Percentiles rank a stretch among this genome's conserved stretches.
These are phyloP conservation scores for Chelmon rostratus DNA, from an alignment of 2,797 vertebrate genomes.

Conservation along the genomic window DNA sequence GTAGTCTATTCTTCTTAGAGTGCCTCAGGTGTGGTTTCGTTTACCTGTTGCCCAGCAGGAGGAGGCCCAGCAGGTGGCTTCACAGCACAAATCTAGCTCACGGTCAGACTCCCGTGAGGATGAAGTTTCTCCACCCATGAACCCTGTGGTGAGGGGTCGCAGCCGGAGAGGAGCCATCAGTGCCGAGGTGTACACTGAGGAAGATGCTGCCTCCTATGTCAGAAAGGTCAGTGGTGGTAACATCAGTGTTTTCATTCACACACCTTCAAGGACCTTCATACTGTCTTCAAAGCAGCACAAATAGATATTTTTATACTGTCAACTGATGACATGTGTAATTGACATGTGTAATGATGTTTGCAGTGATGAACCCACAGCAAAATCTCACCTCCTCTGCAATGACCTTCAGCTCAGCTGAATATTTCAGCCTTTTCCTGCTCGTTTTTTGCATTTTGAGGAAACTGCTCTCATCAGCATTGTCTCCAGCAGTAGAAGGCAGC, in stretches of 20 bases:
- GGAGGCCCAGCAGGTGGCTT: conserved; percentile 90
- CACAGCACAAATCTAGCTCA: conserved; percentile 88
- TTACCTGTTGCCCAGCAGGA: conserved; percentile 79
- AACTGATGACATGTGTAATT: not conserved
- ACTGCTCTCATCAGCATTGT: too few relatives aligned
- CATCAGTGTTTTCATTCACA: not conserved
- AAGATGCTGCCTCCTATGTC: conserved; percentile 94
- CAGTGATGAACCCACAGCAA: not conserved
- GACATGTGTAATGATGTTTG: not conserved
- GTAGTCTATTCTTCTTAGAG: not conserved
- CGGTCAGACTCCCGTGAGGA: conserved; percentile 92
- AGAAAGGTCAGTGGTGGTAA: conserved; percentile 86
- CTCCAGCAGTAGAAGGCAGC: too few relatives aligned
- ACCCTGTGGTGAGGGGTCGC: conserved; percentile 92
- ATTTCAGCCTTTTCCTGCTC: not conserved
- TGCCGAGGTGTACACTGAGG: conserved; percentile 95
- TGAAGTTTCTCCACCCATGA: conserved; percentile 94
- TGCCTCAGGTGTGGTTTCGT: not conserved
- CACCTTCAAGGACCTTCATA: not conserved
- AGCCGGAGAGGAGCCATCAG: conserved; percentile 93
- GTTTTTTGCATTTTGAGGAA: not conserved
- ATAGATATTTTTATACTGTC: not conserved
- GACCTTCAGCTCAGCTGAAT: not conserved
- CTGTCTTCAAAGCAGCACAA: not conserved
- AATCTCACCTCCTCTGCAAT: not conserved